phyloP scores from a whole-genome alignment of 2,888 invertebrate genomes.

The Volucella inflata region DNA sequence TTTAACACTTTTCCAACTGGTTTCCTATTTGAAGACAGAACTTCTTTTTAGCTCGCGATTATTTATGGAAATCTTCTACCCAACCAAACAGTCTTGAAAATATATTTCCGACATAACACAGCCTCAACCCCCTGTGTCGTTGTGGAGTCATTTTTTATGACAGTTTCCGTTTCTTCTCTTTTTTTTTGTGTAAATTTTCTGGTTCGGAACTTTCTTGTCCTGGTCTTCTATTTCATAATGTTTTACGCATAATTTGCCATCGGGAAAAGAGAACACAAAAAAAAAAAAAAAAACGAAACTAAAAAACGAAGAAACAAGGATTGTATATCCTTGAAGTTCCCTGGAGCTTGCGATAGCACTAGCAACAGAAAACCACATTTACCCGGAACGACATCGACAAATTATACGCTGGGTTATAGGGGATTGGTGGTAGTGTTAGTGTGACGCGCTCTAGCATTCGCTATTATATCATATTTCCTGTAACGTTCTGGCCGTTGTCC shows the following conservation, averaged over 20 bases:
- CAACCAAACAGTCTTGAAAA: neutral
- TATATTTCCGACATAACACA: neutral
- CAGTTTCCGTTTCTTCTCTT: constrained; percentile 3
- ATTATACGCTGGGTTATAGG: constrained; percentile 55
- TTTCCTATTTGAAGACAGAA: constrained; percentile 15
- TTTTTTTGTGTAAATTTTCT: neutral
- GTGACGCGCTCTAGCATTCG: constrained; percentile 28
- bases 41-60: constrained; percentile 45
- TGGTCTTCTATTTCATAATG: constrained; percentile 68
- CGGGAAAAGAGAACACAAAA: constrained; percentile 35
- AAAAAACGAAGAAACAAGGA: constrained; percentile 22
- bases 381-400: constrained; percentile 60
- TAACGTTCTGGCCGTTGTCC: constrained; percentile 39
- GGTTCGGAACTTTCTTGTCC: neutral
- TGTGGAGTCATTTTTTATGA: constrained; percentile 47
- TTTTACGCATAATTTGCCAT: constrained; percentile 73
- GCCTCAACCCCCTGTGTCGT: constrained; percentile 2
- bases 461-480: constrained; percentile 62
- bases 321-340: neutral
- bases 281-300: neutral
- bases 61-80: constrained; percentile 62
- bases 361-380: constrained; percentile 36
- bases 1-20: constrained; percentile 63
- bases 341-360: no score
- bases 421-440: constrained; percentile 11